phyloP scores from a whole-genome alignment of 2,888 invertebrate genomes.

The Branchipolynoe longqiensis region DNA sequence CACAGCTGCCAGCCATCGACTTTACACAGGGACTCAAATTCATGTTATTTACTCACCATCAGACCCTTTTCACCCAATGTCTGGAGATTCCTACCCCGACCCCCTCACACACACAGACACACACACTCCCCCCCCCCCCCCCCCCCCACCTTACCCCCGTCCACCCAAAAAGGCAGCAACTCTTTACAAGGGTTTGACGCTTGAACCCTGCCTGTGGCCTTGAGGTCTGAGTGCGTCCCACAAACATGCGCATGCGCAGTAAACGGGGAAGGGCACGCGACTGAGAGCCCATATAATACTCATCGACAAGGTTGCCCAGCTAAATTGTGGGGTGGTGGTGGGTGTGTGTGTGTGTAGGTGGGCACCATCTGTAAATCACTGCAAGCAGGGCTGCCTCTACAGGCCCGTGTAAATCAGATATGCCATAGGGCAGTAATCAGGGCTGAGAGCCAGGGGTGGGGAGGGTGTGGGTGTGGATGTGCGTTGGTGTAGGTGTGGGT shows the following conservation, averaged over 20 bases:
- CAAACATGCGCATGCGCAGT: constrained; percentile 10
- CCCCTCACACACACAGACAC: too few species aligned
- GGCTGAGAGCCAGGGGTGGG: background rate
- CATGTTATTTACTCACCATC: too few species aligned
- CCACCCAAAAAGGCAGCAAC: too few species aligned
- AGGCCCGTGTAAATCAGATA: constrained; percentile 3
- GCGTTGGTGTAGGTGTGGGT: background rate
- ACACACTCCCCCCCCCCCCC: too few species aligned
- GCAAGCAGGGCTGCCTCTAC: background rate
- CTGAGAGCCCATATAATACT: constrained; percentile 42
- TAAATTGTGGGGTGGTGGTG: too few species aligned
- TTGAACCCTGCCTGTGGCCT: background rate
- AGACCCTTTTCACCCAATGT: too few species aligned
- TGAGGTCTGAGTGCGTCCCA: background rate
- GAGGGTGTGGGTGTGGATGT: background rate
- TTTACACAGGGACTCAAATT: too few species aligned
- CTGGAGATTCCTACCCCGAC: too few species aligned
- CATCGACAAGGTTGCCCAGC: constrained; percentile 27
- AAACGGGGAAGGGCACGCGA: constrained; percentile 21
- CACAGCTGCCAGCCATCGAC: too few species aligned
- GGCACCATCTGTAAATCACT: too few species aligned
- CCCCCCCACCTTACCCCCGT: too few species aligned
- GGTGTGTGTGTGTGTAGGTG: too few species aligned
- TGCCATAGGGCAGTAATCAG: background rate
- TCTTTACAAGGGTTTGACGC: background rate